Base-by-base conservation (phyloP, 1,140 invertebrate genomes). In the Druon quercuslanigerum region DNA sequence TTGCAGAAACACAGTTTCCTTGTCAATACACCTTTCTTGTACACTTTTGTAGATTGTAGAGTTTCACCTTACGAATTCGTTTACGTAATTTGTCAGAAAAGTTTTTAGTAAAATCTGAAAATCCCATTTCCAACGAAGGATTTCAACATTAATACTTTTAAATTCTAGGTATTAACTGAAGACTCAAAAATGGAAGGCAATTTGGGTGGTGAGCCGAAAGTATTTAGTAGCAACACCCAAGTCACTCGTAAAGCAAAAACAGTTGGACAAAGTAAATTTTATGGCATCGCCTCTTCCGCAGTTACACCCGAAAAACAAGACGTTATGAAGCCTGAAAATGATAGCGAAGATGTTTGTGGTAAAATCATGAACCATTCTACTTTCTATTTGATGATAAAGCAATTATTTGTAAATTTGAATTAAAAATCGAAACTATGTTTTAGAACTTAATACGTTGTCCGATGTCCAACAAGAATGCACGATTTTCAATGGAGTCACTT, bases 401-500 rank as follows among this genome's bases (percentile, higher is more conserved):
- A 51, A 66, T 51, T 12, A 16, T 72, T 5, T 80, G 71, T 50
- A 14, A 50, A 57, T n/a, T 11, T 46, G 51, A 74, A 72, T 73
- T 8, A 51, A 71, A 20, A 79, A 16, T 17, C 40, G 46, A 66
- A 66, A 25, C 51, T 77, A 57, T 40, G 50, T 16, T 66, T 19
- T 12, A 50, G 66, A 72, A 72, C 71, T 57, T 16, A 73, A 54
- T 74, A 17, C 87, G 92, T 93, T 95, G 85, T 94, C 95, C 81
- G 95, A 96, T 88, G 94, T 96, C 71, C 94, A 96, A 87, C 96
- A 97, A 90, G 96, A 97, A 79, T 97, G 96, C 86, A 97, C 96
- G 73, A 94, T 98, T 83, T 99, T 99, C 90, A 96, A 97, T 88
- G 96, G 97, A 17, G 96, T 99, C 40, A 97, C 96, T 73, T 99